Conservation (phyloP, 1,140 invertebrate species). For the Drosophila parabipectinata region DNA sequence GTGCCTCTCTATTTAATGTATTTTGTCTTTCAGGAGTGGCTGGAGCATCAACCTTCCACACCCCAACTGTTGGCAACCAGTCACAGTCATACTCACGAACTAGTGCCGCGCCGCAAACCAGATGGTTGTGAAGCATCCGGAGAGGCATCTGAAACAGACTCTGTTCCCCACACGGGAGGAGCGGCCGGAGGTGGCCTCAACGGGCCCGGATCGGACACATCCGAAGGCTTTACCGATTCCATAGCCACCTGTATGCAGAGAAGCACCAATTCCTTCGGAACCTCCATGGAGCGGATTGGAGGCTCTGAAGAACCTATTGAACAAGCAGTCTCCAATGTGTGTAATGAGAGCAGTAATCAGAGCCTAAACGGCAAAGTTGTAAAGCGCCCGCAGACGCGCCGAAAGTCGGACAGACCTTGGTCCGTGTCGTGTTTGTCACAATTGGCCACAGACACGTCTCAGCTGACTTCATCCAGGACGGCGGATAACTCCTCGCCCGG, state of each 20-base stretch:
- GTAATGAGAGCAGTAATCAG: slow-evolving; percentile 77
- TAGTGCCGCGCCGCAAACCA: slow-evolving; percentile 43
- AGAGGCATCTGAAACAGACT: slow-evolving; percentile 91
- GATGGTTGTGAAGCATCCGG: slow-evolving; percentile 93
- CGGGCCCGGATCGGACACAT: slow-evolving; percentile 86
- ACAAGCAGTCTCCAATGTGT: slow-evolving; percentile 40
- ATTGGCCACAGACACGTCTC: slow-evolving; percentile 84
- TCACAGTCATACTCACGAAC: slow-evolving; percentile 46
- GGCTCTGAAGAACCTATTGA: slow-evolving; percentile 80
- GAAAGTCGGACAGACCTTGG: slow-evolving; percentile 88
- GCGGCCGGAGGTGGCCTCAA: slow-evolving; percentile 59
- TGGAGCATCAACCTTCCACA: slow-evolving; percentile 77
- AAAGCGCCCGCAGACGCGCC: slow-evolving; percentile 71
- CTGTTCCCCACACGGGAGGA: slow-evolving; percentile 85
- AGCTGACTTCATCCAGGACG: slow-evolving; percentile 60
- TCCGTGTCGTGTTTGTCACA: slow-evolving; percentile 93
- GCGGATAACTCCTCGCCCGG: slow-evolving; percentile 72
- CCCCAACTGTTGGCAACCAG: slow-evolving; percentile 39
- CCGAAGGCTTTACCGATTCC: slow-evolving; percentile 89
- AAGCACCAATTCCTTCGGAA: slow-evolving; percentile 85
- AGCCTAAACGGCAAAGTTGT: slow-evolving; percentile 78
- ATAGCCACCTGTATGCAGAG: slow-evolving; percentile 86
- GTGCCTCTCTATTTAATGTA: not conserved
- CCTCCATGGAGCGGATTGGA: slow-evolving; percentile 86
- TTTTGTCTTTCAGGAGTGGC: slow-evolving; percentile 68